Evolutionary conservation across 2,113 vertebrate species (phyloP).

Genomic region (Pogona vitticeps): DNA sequence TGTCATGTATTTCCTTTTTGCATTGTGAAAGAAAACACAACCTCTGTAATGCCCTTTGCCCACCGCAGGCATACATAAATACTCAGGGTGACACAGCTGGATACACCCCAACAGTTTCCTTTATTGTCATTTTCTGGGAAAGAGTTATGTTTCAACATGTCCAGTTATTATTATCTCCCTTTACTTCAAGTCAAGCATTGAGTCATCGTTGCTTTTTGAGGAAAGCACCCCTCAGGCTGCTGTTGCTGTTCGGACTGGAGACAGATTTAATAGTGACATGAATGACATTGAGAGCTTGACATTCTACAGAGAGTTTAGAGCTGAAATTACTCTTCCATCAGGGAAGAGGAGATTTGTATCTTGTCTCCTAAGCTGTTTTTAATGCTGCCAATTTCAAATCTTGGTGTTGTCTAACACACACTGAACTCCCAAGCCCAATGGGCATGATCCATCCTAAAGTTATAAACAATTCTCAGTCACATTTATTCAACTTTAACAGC

Average conservation of each 20-base stretch:
- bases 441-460: background rate
- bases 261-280: constrained; percentile 14
- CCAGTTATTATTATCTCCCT: constrained; percentile 26
- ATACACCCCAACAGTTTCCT: constrained; percentile 1
- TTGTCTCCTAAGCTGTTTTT: background rate
- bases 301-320: constrained; percentile 15
- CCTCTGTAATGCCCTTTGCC: constrained; percentile 17
- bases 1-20: constrained; percentile 26
- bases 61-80: constrained; percentile 3
- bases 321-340: constrained; percentile 19
- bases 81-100: background rate
- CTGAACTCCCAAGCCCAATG: background rate
- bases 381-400: background rate
- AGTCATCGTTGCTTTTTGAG: constrained; percentile 23
- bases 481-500: background rate
- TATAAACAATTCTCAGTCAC: background rate
- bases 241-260: background rate
- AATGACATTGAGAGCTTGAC: constrained; percentile 19
- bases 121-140: constrained; percentile 10
- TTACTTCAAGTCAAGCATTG: constrained; percentile 5
- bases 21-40: constrained; percentile 1
- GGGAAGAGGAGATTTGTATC: background rate
- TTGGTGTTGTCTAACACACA: background rate
- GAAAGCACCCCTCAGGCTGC: background rate
- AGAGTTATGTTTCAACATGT: background rate